Base-by-base conservation (phyloP, 2,113 vertebrate species). In the Dascyllus trimaculatus region DNA sequence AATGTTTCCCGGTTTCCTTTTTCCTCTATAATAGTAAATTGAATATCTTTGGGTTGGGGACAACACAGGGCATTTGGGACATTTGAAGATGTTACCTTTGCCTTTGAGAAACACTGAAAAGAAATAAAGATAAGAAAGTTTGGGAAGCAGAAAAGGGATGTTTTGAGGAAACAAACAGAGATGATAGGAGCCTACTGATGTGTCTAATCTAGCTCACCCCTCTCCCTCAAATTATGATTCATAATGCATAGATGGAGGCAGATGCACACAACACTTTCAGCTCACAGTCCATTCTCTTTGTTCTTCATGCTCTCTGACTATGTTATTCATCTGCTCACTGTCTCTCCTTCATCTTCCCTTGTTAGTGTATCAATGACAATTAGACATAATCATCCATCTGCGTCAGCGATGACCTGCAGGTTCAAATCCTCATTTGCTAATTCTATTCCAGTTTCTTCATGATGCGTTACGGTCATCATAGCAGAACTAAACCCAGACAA, bases 291-390 rank as follows among this genome's bases (percentile, higher is more conserved):
- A 6, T 5, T 32, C 32, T 32, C 32, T 22, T 35, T 7, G 4
- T 15, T 56, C 7, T 60, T 64, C 43, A 54, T 66, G 19, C 18
- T n/a, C 74, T 72, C 18, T 24, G 66, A 63, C 75, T 38, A 25
- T 22, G 29, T 63, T 76, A 38, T 72, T 71, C 61, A 45, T 45
- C 25, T 2, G 9, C 11, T 59, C 18, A 2, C 24, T 48, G 21
- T 51, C 24, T 25, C 40, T 62, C 10, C 29, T 63, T 32, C n/a
- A 57, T 18, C 64, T 51, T 61, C 13, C 21, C 7, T 46, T 51
- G 21, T 70, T 61, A 32, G 56, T 51, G 59, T 62, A 19, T 49
- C 2, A 73, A 53, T 70, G 52, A 84, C 58, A 78, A 82, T 81
- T 45, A 73, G 25, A 32, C 5, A 1, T 51, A 68, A 75, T 84